Evolutionary conservation across 1,140 invertebrate genomes (phyloP).

Genomic region (Drosophila obscura): DNA sequence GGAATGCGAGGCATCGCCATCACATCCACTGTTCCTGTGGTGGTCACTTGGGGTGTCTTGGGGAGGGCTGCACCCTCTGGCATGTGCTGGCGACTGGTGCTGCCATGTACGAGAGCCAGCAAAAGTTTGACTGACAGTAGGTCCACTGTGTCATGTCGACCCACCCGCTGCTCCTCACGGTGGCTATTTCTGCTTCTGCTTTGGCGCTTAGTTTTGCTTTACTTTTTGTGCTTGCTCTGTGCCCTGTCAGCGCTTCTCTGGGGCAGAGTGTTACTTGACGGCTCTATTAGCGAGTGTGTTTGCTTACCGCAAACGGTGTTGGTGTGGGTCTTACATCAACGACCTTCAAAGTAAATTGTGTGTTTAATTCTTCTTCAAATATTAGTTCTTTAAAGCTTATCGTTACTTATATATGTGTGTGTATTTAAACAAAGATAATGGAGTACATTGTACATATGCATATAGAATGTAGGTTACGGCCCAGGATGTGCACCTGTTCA

Average conservation of each 20-base stretch:
- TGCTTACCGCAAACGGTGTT: conserved; percentile 13
- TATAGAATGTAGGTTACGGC: no score
- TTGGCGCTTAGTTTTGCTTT: conserved; percentile 2
- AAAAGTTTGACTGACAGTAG: no score
- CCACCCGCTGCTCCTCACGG: neutral
- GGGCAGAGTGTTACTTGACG: conserved; percentile 5
- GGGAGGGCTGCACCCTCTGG: neutral
- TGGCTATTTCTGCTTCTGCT: conserved; percentile 19
- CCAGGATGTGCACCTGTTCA: no score
- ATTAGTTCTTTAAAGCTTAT: conserved; percentile 8
- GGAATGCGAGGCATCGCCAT: neutral
- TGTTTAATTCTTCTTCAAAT: neutral
- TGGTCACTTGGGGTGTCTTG: neutral
- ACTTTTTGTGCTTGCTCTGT: conserved; percentile 5
- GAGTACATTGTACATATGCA: no score
- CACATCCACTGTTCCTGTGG: neutral
- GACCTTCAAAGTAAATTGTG: conserved; percentile 23
- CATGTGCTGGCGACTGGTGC: neutral
- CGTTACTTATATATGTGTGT: neutral
- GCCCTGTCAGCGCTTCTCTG: conserved; percentile 32
- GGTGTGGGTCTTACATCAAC: neutral
- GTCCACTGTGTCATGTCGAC: no score
- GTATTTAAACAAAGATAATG: no score
- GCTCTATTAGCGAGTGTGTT: conserved; percentile 33
- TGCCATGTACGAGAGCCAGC: neutral